These are phyloP conservation scores for Cassiopea xamachana DNA, from an alignment of 30 jellyfish, hydroid and myxozoan species.

Conservation along the genomic window DNA sequence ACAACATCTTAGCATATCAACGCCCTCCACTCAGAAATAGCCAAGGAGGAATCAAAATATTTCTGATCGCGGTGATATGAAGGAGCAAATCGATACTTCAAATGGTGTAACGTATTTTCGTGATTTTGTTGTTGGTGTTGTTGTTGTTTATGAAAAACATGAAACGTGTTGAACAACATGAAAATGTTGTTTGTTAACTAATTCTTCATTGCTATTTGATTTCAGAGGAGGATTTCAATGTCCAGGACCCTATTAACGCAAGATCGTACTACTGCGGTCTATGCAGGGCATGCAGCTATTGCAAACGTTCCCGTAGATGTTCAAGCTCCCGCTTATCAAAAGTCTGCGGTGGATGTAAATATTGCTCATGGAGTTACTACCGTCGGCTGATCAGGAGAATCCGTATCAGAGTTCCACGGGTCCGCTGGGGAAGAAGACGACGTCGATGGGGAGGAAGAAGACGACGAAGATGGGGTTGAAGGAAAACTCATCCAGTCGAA, in stretches of 20 bases:
- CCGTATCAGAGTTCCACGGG: constrained; percentile 2
- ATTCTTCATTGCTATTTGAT: neutral
- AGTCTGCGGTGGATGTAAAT: constrained; percentile 1
- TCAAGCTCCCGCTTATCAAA: neutral
- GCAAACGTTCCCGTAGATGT: constrained; percentile 2
- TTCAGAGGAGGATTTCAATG: constrained; percentile 2
- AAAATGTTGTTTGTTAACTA: no score
- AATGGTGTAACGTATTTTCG: no score
- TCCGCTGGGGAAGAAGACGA: neutral
- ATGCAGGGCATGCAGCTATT: constrained; percentile 1
- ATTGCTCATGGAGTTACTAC: neutral
- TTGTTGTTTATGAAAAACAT: no score
- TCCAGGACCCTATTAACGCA: neutral
- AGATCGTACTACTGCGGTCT: neutral
- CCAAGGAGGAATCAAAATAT: no score
- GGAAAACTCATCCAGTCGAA: no score
- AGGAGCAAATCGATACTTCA: no score
- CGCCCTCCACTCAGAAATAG: no score
- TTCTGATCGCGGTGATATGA: no score
- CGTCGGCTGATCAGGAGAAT: constrained; percentile 4
- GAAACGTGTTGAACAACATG: no score
- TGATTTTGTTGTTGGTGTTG: no score
- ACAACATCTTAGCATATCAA: no score
- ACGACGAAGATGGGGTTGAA: neutral
- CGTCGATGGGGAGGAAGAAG: neutral